A percentile compares a stretch with the other conserved stretches of the same genome.
phyloP scores from a whole-genome alignment of 2,888 invertebrate genomes.

The Troides helena region DNA sequence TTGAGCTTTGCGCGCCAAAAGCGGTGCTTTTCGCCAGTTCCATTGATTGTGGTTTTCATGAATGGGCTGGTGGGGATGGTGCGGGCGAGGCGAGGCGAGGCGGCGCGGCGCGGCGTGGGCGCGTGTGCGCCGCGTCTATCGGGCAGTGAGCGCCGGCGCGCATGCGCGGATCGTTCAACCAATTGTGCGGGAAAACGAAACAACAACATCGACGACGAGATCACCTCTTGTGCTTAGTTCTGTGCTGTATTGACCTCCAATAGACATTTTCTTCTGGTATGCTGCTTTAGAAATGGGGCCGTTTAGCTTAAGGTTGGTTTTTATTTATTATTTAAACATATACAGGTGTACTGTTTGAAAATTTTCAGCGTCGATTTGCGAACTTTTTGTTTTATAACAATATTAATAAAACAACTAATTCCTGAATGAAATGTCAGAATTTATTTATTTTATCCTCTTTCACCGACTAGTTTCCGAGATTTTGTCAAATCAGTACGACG shows the following conservation, averaged over 20 bases:
- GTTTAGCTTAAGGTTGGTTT: constrained; percentile 60
- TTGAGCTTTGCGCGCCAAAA: constrained; percentile 5
- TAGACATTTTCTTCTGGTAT: constrained; percentile 50
- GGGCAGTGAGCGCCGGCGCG: constrained; percentile 57
- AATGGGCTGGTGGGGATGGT: constrained; percentile 66
- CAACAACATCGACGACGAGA: constrained; percentile 42
- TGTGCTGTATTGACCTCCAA: constrained; percentile 46
- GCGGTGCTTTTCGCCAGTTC: constrained; percentile 29
- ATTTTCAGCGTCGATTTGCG: not conserved
- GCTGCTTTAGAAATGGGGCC: constrained; percentile 64
- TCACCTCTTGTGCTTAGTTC: constrained; percentile 50
- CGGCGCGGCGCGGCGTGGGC: constrained; percentile 39
- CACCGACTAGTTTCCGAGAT: too few species aligned
- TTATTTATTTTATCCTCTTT: too few species aligned
- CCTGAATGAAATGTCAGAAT: too few species aligned
- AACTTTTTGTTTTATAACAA: too few species aligned
- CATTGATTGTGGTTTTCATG: constrained; percentile 67
- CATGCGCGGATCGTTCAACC: constrained; percentile 48
- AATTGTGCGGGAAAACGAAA: constrained; percentile 32
- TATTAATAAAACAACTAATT: too few species aligned
- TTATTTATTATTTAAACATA: constrained; percentile 8
- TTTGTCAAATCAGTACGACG: too few species aligned
- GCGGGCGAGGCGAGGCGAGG: constrained; percentile 50
- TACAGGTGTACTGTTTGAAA: not conserved
- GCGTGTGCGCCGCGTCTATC: constrained; percentile 51